Evolutionary conservation across 2,888 invertebrate genomes (phyloP).

Genomic region (Andrena trimmerana): DNA sequence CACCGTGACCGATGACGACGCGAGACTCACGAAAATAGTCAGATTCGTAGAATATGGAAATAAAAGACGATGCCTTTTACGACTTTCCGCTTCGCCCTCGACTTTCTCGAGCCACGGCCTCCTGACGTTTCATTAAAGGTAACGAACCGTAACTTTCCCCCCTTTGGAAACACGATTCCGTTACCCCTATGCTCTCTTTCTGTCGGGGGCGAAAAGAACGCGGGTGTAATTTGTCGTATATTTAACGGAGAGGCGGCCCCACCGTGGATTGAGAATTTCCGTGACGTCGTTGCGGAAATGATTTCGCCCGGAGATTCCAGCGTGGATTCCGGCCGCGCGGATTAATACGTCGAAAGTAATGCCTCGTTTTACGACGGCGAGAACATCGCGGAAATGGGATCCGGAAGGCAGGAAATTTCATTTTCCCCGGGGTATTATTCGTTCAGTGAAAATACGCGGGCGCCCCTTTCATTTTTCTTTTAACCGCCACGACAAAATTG

Average conservation of each 20-base stretch:
- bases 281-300: constrained; percentile 28
- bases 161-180: constrained; percentile 52
- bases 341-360: constrained; percentile 52
- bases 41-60: constrained; percentile 66
- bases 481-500: constrained; percentile 7
- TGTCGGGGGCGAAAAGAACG: background rate
- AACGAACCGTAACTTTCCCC: constrained; percentile 66
- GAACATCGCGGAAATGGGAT: constrained; percentile 46
- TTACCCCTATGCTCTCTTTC: background rate
- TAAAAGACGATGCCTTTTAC: constrained; percentile 60
- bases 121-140: constrained; percentile 69
- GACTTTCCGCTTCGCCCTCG: constrained; percentile 21
- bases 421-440: constrained; percentile 35
- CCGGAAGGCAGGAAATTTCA: constrained; percentile 44
- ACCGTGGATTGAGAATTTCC: constrained; percentile 6
- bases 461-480: constrained; percentile 7
- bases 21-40: constrained; percentile 45
- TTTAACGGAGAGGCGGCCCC: constrained; percentile 15
- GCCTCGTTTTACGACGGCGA: constrained; percentile 33
- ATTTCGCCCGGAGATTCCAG: constrained; percentile 26
- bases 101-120: constrained; percentile 29
- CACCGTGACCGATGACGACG: background rate
- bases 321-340: constrained; percentile 33
- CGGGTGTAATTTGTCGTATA: constrained; percentile 16
- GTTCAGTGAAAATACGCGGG: constrained; percentile 31